Percentiles rank a stretch among this genome's conserved stretches.
phyloP scores from a whole-genome alignment of 2,113 vertebrate genomes.

The Monopterus albus region DNA sequence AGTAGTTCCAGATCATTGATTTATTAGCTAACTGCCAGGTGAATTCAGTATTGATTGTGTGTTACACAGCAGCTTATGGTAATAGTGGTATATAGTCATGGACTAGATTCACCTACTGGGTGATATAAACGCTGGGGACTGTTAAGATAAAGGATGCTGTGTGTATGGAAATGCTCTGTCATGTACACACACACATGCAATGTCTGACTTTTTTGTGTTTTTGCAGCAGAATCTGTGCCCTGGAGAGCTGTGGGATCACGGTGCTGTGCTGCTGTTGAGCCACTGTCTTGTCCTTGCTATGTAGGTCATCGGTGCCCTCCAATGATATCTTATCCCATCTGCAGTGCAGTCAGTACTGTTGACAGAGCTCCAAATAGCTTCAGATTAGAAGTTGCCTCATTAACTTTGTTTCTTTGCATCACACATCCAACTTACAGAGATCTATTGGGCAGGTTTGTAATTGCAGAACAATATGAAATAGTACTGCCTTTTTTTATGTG shows the following conservation, averaged over 20 bases:
- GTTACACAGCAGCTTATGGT: slow-evolving; percentile 65
- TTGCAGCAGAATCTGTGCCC: slow-evolving; percentile 65
- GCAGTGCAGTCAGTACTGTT: slow-evolving; percentile 76
- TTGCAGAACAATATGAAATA: not conserved
- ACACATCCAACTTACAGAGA: slow-evolving; percentile 43
- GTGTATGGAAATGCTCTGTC: slow-evolving; percentile 36
- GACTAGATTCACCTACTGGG: slow-evolving; percentile 59
- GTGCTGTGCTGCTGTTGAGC: slow-evolving; percentile 64
- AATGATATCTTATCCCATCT: slow-evolving; percentile 72
- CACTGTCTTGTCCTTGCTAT: slow-evolving; percentile 75
- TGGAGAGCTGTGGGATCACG: slow-evolving; percentile 67
- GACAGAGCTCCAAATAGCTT: slow-evolving; percentile 70
- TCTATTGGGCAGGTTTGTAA: slow-evolving; percentile 24
- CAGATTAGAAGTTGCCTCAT: slow-evolving; percentile 76
- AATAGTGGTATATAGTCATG: slow-evolving; percentile 68
- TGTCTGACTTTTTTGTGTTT: slow-evolving; percentile 42
- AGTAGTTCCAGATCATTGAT: slow-evolving; percentile 71
- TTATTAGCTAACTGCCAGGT: slow-evolving; percentile 86
- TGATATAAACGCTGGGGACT: slow-evolving; percentile 44
- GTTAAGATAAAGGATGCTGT: slow-evolving; percentile 49
- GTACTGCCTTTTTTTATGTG: slow-evolving; percentile 28
- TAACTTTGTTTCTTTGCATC: slow-evolving; percentile 74
- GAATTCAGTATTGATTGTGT: slow-evolving; percentile 80
- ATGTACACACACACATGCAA: not conserved
- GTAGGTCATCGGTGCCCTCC: slow-evolving; percentile 77